Evolutionary conservation across 2,888 invertebrate genomes (phyloP), one percentile per base, ranked within the genome.

Genomic region (Chymomyza fuscimana): DNA sequence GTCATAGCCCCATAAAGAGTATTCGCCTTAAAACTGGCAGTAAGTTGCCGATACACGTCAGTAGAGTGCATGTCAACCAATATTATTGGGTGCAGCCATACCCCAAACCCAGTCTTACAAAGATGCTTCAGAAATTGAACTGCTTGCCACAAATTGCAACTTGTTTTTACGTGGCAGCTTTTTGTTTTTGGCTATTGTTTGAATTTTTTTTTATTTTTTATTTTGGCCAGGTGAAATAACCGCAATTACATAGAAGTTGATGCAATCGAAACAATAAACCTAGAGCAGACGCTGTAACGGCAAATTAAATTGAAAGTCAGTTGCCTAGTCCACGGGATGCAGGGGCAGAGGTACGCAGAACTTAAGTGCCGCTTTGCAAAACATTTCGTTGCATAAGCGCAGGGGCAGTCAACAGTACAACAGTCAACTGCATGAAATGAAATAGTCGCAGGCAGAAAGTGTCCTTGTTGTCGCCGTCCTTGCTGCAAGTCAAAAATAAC

Each of bases 181-280:
- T 87, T 87, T 12, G 40, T 46, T 84, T 86, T 86, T 32, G 32
- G 32, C 32, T 7, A 32, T 32, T 32, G 32, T 32, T 32, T 7
- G 32, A 4, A 5, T 2, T 32, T 32, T 32, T 32, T 32, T 32
- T 32, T 4, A 2, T 7, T 32, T 7, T 86, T 87, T 84, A 83
- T 82, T 87, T 85, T 80, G 80, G 86, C 74, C 87, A 86, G 85
- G 85, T 85, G 85, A 86, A 88, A 88, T 88, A 84, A 88, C 77
- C 80, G 87, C 83, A 83, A 83, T 83, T 83, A 83, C 83, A 83
- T 81, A 78, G 83, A 86, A 79, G 79, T 74, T 72, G 79, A 51
- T 16, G 68, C 9, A 10, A 16, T 32, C 52, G 66, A 61, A 36
- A 64, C 74, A 68, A 63, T 40, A 62, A 52, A 16, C 25, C 51